Evolutionary conservation across 2,113 vertebrate genomes (phyloP).

Genomic region (Phoxinus phoxinus): DNA sequence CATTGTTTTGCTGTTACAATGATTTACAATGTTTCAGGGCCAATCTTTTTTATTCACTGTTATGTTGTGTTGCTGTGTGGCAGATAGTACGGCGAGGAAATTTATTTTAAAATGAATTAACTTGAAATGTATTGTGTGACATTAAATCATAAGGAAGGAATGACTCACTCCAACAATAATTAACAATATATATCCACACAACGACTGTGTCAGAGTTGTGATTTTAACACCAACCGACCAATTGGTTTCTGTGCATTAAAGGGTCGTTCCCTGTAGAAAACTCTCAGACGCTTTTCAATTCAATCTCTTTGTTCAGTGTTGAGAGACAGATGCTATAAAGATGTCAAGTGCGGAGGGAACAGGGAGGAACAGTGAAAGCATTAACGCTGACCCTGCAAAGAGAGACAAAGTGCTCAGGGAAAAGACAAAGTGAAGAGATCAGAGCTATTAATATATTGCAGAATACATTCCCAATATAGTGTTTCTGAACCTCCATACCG

Average conservation of each 20-base stretch:
- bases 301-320: constrained; percentile 31
- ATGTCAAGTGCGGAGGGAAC: constrained; percentile 34
- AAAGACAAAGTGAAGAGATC: constrained; percentile 36
- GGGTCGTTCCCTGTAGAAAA: background rate
- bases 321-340: constrained; percentile 14
- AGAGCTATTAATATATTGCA: constrained; percentile 15
- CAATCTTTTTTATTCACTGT: background rate
- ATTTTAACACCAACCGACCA: background rate
- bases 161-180: background rate
- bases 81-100: background rate
- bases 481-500: background rate
- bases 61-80: background rate
- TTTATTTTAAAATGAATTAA: background rate
- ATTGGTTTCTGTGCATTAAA: constrained; percentile 17
- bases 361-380: constrained; percentile 14
- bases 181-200: background rate
- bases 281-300: constrained; percentile 17
- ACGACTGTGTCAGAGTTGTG: background rate
- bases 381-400: constrained; percentile 28
- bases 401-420: background rate
- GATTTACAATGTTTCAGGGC: too few species aligned
- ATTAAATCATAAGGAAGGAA: background rate
- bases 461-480: background rate
- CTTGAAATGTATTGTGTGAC: background rate
- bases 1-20: too few species aligned